Conservation (phyloP, 2,888 invertebrate species). For the Callinectes sapidus region DNA sequence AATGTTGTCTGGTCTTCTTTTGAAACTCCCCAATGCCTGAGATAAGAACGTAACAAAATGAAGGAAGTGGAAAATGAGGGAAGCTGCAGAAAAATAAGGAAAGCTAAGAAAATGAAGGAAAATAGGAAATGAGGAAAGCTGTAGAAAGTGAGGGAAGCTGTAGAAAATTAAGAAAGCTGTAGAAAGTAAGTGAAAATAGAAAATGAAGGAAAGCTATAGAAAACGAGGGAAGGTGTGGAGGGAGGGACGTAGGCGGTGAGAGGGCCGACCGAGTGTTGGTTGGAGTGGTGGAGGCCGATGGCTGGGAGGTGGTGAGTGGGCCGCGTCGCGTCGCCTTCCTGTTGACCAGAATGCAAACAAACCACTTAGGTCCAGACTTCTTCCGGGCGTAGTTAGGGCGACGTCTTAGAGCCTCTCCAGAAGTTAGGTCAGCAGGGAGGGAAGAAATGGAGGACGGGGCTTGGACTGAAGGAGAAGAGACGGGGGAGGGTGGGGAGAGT, state of each 20-base stretch:
- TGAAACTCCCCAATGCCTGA: no score
- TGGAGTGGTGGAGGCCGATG: neutral
- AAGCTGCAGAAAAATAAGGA: no score
- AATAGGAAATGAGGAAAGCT: no score
- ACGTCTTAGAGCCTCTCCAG: slow-evolving; percentile 7
- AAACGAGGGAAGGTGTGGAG: neutral
- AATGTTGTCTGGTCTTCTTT: no score
- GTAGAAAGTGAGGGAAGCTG: no score
- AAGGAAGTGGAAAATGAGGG: no score
- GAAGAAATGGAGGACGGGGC: neutral
- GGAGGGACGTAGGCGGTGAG: neutral
- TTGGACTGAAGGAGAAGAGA: neutral
- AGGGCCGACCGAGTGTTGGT: neutral
- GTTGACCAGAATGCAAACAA: slow-evolving; percentile 31
- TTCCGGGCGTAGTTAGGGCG: slow-evolving; percentile 25
- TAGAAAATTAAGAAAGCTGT: no score
- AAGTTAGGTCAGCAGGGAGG: slow-evolving; percentile 22
- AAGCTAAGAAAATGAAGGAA: no score
- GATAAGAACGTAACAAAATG: no score
- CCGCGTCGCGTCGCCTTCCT: neutral
- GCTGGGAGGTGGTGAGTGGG: neutral
- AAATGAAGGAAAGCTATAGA: neutral
- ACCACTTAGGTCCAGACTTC: neutral
- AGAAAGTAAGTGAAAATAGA: neutral
- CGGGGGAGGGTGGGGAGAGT: neutral